These are phyloP conservation scores for Ia io DNA, from an alignment of 2,113 vertebrate species.

Conservation along the genomic window DNA sequence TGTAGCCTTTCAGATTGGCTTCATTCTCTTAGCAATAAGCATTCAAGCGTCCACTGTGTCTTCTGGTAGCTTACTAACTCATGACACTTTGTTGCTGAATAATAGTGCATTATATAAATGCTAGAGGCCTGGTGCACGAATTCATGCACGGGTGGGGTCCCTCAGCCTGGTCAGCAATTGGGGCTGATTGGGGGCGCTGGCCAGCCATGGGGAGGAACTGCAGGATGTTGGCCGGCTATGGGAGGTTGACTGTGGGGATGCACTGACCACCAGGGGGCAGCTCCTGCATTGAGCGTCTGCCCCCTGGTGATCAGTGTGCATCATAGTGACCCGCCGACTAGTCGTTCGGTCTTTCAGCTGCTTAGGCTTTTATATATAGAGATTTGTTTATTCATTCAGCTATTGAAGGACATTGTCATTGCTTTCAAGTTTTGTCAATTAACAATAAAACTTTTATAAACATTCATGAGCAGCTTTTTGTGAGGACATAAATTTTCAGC, in stretches of 20 bases:
- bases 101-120: not conserved
- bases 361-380: no score
- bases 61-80: not conserved
- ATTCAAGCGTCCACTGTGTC: not conserved
- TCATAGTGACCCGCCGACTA: no score
- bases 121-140: no score
- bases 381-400: not conserved
- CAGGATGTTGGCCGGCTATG: no score
- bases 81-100: not conserved
- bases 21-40: not conserved
- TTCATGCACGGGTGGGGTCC: no score
- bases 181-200: no score
- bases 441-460: not conserved
- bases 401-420: not conserved
- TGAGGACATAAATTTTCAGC: not conserved
- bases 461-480: not conserved
- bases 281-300: no score
- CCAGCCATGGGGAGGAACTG: no score
- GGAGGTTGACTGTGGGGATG: no score
- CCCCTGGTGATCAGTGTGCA: no score
- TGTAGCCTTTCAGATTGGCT: not conserved
- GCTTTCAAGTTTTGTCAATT: not conserved
- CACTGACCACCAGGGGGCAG: no score
- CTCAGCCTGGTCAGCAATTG: no score
- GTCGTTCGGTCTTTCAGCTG: rapidly evolving